These are phyloP conservation scores for Mastomys natalensis DNA, from an alignment of 2,113 vertebrate genomes.

Conservation along the genomic window DNA sequence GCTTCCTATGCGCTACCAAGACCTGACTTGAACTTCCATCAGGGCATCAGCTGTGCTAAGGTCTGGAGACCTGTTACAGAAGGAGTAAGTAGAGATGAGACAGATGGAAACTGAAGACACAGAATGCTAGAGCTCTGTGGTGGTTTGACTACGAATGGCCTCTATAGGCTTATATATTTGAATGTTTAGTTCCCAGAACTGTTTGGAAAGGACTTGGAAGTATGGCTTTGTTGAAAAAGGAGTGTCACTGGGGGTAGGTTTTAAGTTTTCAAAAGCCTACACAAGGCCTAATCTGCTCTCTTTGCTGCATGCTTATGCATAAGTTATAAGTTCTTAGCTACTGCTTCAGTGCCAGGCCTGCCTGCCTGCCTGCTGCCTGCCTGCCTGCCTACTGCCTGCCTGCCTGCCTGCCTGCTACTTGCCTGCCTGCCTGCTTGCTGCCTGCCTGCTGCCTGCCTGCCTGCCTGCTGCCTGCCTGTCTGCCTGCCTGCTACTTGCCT, in stretches of 20 bases:
- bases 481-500: no score
- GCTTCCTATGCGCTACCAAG: not conserved
- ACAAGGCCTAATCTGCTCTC: not conserved
- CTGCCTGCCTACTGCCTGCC: no score
- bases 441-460: no score
- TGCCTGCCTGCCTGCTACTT: no score
- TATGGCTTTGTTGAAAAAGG: not conserved
- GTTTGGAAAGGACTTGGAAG: not conserved
- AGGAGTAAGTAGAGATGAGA: not conserved
- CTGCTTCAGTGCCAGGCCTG: not conserved
- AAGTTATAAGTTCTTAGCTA: not conserved
- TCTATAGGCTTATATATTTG: not conserved
- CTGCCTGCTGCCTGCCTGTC: no score
- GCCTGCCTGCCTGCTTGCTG: no score
- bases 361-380: not conserved
- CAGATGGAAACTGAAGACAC: not conserved
- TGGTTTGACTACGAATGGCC: not conserved
- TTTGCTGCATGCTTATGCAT: not conserved
- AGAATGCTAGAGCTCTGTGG: not conserved
- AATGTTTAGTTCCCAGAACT: not conserved
- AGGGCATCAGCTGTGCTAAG: not conserved
- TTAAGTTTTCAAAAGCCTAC: not conserved
- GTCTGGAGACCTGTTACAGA: not conserved
- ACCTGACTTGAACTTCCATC: not conserved
- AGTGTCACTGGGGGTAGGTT: not conserved